Conservation (phyloP, 2,797 vertebrate species). For the Gymnoscopelus microlampas region DNA sequence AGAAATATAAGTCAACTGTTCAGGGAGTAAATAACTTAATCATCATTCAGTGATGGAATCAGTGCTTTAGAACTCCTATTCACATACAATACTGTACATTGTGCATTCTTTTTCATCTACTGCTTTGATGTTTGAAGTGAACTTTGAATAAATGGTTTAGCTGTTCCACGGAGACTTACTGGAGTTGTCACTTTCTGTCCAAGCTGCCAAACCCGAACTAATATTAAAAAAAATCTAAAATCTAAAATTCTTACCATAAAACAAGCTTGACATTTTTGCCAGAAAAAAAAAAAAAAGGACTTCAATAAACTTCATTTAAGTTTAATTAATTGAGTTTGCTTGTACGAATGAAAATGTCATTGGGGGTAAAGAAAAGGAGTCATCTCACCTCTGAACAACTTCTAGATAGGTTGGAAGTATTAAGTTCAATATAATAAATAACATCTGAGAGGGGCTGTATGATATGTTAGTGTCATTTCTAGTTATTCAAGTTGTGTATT, state of each 20-base stretch:
- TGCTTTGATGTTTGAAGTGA: constrained; percentile 60
- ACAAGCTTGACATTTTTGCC: constrained; percentile 14
- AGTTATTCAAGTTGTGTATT: constrained; percentile 1
- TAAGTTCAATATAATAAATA: too few relatives aligned
- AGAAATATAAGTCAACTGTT: constrained; percentile 22
- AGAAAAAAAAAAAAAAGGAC: background rate
- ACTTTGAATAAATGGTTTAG: constrained; percentile 51
- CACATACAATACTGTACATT: constrained; percentile 23
- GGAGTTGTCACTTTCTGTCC: constrained; percentile 37
- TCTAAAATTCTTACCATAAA: constrained; percentile 22
- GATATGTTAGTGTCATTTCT: background rate
- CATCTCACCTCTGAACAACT: too few relatives aligned
- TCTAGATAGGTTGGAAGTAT: too few relatives aligned
- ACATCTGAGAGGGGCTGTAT: too few relatives aligned
- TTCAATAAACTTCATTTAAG: too few relatives aligned
- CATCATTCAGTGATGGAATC: constrained; percentile 34
- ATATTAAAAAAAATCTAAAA: constrained; percentile 15
- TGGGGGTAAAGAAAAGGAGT: too few relatives aligned
- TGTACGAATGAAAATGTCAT: too few relatives aligned
- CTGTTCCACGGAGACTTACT: constrained; percentile 40
- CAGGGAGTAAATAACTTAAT: constrained; percentile 50
- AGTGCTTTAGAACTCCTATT: constrained; percentile 29
- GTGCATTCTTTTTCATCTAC: constrained; percentile 41
- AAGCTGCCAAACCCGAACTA: constrained; percentile 30
- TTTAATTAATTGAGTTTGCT: too few relatives aligned